Evolutionary conservation across 2,888 invertebrate genomes (phyloP).

Genomic region (Hesperia comma): DNA sequence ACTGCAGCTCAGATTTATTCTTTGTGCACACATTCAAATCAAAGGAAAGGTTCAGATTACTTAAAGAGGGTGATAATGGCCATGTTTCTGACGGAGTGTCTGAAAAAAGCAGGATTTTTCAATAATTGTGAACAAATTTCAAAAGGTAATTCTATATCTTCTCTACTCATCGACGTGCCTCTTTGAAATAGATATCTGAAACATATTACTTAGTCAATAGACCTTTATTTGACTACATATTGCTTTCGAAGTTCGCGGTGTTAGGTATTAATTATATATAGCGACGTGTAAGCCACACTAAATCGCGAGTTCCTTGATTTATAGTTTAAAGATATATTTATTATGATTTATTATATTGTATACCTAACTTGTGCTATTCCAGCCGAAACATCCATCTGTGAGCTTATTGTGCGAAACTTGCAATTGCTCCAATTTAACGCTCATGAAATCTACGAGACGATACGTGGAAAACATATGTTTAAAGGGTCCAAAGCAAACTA

Average conservation of each 20-base stretch:
- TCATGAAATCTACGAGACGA: conserved; percentile 91
- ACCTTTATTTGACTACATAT: too few species aligned
- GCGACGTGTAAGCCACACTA: too few species aligned
- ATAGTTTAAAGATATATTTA: too few species aligned
- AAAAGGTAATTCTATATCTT: conserved; percentile 51
- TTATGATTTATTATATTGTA: too few species aligned
- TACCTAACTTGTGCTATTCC: conserved; percentile 40
- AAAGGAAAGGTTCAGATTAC: conserved; percentile 87
- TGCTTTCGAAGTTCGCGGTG: too few species aligned
- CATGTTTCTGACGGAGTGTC: conserved; percentile 87
- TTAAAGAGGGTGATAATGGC: conserved; percentile 91
- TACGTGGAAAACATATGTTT: conserved; percentile 79
- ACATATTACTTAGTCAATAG: too few species aligned
- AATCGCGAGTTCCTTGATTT: too few species aligned
- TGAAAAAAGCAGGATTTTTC: conserved; percentile 88
- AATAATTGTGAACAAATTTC: conserved; percentile 57
- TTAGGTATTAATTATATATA: too few species aligned
- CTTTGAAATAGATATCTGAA: too few species aligned
- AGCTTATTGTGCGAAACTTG: conserved; percentile 87
- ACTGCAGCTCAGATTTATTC: conserved; percentile 82
- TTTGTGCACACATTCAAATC: conserved; percentile 86
- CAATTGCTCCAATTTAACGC: conserved; percentile 93
- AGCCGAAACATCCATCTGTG: conserved; percentile 78
- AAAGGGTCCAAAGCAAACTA: conserved; percentile 82
- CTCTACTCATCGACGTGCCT: too few species aligned